Base-by-base conservation (phyloP, 2,797 vertebrate genomes). In the Helostoma temminkii region DNA sequence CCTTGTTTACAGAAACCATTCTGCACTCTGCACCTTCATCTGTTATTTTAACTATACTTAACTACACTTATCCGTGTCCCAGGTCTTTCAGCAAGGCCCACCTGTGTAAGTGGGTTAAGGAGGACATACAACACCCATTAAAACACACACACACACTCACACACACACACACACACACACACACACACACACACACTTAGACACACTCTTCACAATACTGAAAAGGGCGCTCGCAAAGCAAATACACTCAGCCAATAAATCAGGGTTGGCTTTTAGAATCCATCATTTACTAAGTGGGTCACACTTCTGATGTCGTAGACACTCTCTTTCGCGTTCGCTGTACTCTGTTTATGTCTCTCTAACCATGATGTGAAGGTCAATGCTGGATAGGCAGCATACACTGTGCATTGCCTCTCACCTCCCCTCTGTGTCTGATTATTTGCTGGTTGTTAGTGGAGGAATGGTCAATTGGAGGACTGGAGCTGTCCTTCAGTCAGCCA, bases 221-320 rank as follows among this genome's bases (percentile, higher is more conserved):
- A 89, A 92, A 92, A 93, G 89, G 88, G 79, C 66, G 79, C 84
- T 81, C 79, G 61, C 89, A 90, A 89, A 89, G 91, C 90, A 89
- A 89, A 91, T 76, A 90, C 78, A 67, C 84, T 65, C 70, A 69
- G 74, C 87, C 84, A 80, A 93, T 94, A 93, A 93, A 93, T 94
- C 93, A 91, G 90, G 81, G 45, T 34, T 74, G 85, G 90, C 92
- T 92, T 83, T 85, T 82, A 90, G 82, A 90, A 93, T 92, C 91
- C 88, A 92, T 93, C 89, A 89, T 87, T 86, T 64, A 76, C 61
- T 84, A 94, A 94, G 85, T 94, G 87, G 93, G 94, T 93, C 94
- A 93, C 72, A 86, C 81, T 89, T 93, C 86, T 90, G 92, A 93
- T 86, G 85, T 65, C 36, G 76, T 74, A 72, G 81, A 81, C 90